Evolutionary conservation across 2,888 invertebrate species (phyloP), one percentile per base, ranked within the genome.

Genomic region (Erannis defoliaria): DNA sequence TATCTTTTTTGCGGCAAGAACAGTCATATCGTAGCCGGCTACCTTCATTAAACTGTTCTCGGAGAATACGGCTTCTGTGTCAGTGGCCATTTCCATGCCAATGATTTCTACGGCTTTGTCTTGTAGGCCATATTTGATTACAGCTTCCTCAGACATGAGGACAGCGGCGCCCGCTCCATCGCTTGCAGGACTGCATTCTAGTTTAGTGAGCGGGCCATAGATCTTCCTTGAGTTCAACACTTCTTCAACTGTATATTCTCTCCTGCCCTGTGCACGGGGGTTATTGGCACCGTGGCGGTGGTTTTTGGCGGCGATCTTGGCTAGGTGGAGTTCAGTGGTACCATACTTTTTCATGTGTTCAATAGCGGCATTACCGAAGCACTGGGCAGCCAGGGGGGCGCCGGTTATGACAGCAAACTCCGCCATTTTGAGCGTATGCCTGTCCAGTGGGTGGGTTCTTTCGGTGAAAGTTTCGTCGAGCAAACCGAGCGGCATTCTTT

Each of bases 301-400:
- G 88, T 99, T 99, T 88, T 99, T 99, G 82, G 96, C 96, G 0
- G 99, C 99, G 78, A 99, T 98, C 91, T 99, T 99, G 0, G 98
- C 99, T 80, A 99, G 96, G 81, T 99, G 99, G 67, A 97, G 95
- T 14, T 97, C 95, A 66, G 95, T 98, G 0, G 98, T 98, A 38
- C 99, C 99, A 89, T 98, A 99, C 86, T 97, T 97, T 78, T 97
- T 95, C 98, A 98, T 99, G 81, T 99, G 99, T 80, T 99, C 99
- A 46, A 95, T 92, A 10, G 97, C 99, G 54, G 99, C 99, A 88
- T 98, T 98, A 29, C 98, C 99, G 89, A 99, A 99, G 91, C 99
- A 94, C 86, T 99, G 99, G 0, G 99, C 97, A 0, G 98, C 96
- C 73, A 99, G 94, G 0, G 99, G 99, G 0, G 97, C 95, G 12